Conservation (phyloP, 2,888 invertebrate species). For the Aricia artaxerxes region DNA sequence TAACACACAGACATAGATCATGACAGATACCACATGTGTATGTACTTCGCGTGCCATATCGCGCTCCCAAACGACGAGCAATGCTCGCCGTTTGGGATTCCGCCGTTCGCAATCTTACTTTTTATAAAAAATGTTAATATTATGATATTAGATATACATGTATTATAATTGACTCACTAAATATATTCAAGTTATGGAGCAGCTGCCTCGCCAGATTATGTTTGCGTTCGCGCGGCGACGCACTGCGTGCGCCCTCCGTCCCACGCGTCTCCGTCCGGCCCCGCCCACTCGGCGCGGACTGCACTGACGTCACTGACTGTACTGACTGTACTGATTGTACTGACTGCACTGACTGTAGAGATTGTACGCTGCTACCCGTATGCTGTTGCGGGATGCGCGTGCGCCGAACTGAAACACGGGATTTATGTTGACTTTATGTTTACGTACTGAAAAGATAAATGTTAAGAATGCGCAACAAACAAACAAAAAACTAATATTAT, state of each 20-base stretch:
- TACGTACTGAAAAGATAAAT: too few relatives aligned
- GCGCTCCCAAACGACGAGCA: too few relatives aligned
- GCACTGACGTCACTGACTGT: conserved; percentile 42
- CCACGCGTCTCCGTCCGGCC: conserved; percentile 43
- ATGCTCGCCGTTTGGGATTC: too few relatives aligned
- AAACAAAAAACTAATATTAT: too few relatives aligned
- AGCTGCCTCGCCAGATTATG: conserved; percentile 86
- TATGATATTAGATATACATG: too few relatives aligned
- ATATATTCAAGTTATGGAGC: conserved; percentile 90
- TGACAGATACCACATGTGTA: too few relatives aligned
- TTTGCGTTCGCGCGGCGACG: conserved; percentile 63
- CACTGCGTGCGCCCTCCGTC: conserved; percentile 58
- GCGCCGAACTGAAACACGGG: conserved; percentile 48
- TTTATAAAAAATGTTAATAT: too few relatives aligned
- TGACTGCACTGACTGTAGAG: conserved; percentile 55
- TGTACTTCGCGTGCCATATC: too few relatives aligned
- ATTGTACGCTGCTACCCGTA: conserved; percentile 71
- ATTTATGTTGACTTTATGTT: too few relatives aligned
- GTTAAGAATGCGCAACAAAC: too few relatives aligned
- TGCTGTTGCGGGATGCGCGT: conserved; percentile 70
- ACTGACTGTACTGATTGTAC: conserved; percentile 46
- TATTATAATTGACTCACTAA: conserved; percentile 72
- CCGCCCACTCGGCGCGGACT: conserved; percentile 39
- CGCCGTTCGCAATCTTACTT: too few relatives aligned
- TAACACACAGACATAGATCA: too few relatives aligned